Evolutionary conservation across 2,888 invertebrate species (phyloP), one percentile per base, ranked within the genome.

Genomic region (Caenorhabditis plicata): DNA sequence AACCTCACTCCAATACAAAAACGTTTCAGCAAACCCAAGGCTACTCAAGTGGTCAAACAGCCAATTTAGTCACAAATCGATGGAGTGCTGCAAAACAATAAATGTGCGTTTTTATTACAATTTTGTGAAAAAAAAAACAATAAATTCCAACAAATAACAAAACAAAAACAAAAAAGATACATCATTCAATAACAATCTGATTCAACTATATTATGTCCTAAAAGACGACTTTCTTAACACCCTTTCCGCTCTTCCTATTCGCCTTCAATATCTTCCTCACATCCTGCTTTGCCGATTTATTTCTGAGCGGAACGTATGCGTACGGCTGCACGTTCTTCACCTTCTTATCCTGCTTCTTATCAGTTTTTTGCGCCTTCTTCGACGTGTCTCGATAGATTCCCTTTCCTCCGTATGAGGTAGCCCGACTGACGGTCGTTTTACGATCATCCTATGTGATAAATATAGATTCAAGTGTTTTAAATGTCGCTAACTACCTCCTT

Each of bases 231-330:
- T 56, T 54, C 43, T 56, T 54, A 17, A 27, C 41, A n/a, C 65
- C 60, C 35, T 65, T 68, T 13, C 68, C 68, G 26, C 64, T 65
- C 50, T 68, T 68, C 20, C 68, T 53, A 32, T 65, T 55, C 13
- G 68, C 64, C 36, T 65, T 65, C 45, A 68, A 44, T 31, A 68
- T 57, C 29, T 62, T 55, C 11, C 68, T 52, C 11, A 68, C 56
- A 35, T 68, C 56, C 33, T 68, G 63, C 36, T 67, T 69, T 26
- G 61, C 66, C 7, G 54, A 58, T 25, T 65, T 71, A 27, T 69
- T 55, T 29, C 64, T 46, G 11, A 75, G 51, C 4, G 75, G 72
- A 17, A 75, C 65, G 49, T 75, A 75, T 19, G 75, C 69, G 47
- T 68, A 75, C 11, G 75, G 75, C 43, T 71, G 68, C 32, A 74